A percentile compares a stretch with the other conserved stretches of the same genome.
These are phyloP conservation scores for Drosophila ambigua DNA, from an alignment of 1,140 invertebrate genomes.

Conservation along the genomic window DNA sequence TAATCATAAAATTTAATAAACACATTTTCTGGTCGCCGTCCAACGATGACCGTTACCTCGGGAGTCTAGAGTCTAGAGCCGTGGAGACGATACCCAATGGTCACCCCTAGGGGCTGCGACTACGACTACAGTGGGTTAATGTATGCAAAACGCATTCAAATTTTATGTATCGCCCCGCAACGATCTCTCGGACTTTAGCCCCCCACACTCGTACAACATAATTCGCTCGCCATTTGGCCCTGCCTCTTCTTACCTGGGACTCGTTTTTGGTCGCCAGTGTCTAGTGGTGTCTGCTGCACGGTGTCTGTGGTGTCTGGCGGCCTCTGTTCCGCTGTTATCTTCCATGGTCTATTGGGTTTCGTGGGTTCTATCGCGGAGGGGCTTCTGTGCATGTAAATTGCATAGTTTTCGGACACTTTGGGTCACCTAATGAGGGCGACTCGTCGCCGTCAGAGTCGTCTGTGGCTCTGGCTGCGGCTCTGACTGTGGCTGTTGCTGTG, in stretches of 20 bases:
- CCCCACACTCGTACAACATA: conserved; percentile 61
- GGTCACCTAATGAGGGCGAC: conserved; percentile 77
- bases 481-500: conserved; percentile 7
- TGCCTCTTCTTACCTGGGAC: conserved; percentile 43
- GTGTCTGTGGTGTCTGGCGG: conserved; percentile 8
- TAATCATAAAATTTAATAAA: conserved; percentile 83
- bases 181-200: conserved; percentile 52
- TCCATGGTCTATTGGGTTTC: conserved; percentile 71
- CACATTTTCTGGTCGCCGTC: conserved; percentile 60
- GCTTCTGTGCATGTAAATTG: conserved; percentile 77
- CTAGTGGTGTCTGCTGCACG: background rate
- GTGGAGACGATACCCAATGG: background rate
- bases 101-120: conserved; percentile 21
- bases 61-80: background rate
- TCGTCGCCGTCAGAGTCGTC: conserved; percentile 29
- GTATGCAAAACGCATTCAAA: conserved; percentile 82
- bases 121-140: conserved; percentile 67
- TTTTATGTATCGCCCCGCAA: conserved; percentile 77
- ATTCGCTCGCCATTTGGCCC: conserved; percentile 53
- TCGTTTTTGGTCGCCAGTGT: conserved; percentile 27
- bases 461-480: conserved; percentile 5
- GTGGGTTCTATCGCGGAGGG: conserved; percentile 62
- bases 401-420: conserved; percentile 78
- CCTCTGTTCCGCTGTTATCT: conserved; percentile 61
- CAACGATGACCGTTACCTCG: conserved; percentile 57